These are phyloP conservation scores for Campopleginae sp. DNA, from an alignment of 2,888 invertebrate species.

Conservation along the genomic window DNA sequence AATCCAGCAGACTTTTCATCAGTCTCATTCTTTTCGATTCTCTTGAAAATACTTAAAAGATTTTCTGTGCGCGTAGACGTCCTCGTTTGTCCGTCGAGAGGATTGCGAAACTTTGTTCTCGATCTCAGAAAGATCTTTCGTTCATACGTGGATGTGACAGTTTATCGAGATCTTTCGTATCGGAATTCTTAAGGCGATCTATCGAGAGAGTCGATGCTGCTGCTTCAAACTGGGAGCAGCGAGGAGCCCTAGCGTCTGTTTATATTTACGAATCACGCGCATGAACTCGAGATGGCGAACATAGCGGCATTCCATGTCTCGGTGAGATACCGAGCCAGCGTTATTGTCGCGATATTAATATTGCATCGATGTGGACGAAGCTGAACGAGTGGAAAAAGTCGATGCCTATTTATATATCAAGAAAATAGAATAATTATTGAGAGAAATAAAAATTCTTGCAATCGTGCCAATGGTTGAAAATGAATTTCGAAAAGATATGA, in stretches of 20 bases:
- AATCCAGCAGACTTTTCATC: neutral
- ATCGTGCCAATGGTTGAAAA: neutral
- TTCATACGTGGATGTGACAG: neutral
- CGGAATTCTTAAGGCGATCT: slow-evolving; percentile 13
- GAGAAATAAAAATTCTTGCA: neutral
- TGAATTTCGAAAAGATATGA: neutral
- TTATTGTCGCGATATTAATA: slow-evolving; percentile 43
- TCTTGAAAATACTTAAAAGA: slow-evolving; percentile 17
- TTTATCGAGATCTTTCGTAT: slow-evolving; percentile 25
- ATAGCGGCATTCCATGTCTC: slow-evolving; percentile 46
- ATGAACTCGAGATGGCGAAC: slow-evolving; percentile 21
- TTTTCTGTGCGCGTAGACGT: slow-evolving; percentile 33
- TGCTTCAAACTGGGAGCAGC: neutral
- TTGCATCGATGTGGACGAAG: slow-evolving; percentile 13
- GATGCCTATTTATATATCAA: neutral
- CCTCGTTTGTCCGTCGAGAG: slow-evolving; percentile 48
- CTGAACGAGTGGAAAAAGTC: neutral
- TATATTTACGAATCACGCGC: slow-evolving; percentile 21
- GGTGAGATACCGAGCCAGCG: slow-evolving; percentile 14
- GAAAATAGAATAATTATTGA: neutral
- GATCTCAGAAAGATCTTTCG: slow-evolving; percentile 43
- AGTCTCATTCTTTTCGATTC: neutral
- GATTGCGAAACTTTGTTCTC: slow-evolving; percentile 59
- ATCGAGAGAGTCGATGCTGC: slow-evolving; percentile 23
- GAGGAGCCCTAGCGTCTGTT: neutral